Evolutionary conservation across 2,797 vertebrate genomes (phyloP).

Genomic region (Fratercula arctica): DNA sequence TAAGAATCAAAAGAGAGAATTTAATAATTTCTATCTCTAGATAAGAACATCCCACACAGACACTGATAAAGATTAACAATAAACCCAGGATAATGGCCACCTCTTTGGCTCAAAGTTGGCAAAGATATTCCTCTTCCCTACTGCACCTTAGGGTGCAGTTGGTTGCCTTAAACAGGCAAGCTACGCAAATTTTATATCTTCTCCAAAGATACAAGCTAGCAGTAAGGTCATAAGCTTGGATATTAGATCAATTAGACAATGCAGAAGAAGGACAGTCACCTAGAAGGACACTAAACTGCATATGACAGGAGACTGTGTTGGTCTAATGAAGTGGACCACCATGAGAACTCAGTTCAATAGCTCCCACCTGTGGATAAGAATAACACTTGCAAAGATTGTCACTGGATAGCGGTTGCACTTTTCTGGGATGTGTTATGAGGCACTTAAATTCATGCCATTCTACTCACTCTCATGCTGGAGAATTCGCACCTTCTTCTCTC

Average conservation of each 20-base stretch:
- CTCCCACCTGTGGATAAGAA: neutral
- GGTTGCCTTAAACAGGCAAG: neutral
- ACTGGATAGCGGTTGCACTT: neutral
- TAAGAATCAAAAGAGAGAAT: neutral
- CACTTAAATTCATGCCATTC: neutral
- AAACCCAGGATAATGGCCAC: neutral
- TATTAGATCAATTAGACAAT: neutral
- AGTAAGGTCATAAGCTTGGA: neutral
- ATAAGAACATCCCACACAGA: neutral
- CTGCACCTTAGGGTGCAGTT: neutral
- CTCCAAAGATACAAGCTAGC: neutral
- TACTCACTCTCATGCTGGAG: conserved; percentile 45
- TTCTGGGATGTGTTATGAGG: neutral
- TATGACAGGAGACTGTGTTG: neutral
- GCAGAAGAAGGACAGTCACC: neutral
- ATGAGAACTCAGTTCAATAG: neutral
- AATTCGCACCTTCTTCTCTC: conserved; percentile 44
- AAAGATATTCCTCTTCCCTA: neutral
- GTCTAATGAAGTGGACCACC: neutral
- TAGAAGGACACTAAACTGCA: neutral
- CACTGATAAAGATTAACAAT: neutral
- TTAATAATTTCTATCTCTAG: neutral
- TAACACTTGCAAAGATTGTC: neutral
- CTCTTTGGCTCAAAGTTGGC: neutral
- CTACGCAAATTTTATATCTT: neutral